Evolutionary conservation across 2,113 vertebrate genomes (phyloP).

Genomic region (Microtus pennsylvanicus): DNA sequence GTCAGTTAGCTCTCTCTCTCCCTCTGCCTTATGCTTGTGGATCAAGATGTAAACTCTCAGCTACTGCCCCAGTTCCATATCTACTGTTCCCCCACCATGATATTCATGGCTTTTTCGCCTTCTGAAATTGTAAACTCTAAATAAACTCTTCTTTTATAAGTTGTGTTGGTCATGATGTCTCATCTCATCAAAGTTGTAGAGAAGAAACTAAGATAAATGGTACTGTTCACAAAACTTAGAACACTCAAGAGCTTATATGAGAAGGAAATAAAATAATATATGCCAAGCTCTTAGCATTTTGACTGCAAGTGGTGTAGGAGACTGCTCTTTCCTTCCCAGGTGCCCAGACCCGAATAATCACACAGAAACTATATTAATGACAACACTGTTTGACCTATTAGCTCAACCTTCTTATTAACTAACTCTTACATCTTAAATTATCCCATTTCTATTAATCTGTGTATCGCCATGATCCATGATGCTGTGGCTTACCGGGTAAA

Average conservation of each 20-base stretch:
- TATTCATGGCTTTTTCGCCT: neutral
- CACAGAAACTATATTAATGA: too few relatives aligned
- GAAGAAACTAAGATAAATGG: neutral
- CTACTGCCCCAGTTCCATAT: neutral
- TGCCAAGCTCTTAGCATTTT: neutral
- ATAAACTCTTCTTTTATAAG: neutral
- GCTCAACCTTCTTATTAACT: too few relatives aligned
- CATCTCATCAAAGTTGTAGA: neutral
- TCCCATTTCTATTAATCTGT: too few relatives aligned
- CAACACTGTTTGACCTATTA: too few relatives aligned
- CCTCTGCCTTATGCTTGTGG: neutral
- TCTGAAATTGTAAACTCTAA: conserved; percentile 10
- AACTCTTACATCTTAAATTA: too few relatives aligned
- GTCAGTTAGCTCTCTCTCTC: neutral
- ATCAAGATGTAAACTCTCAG: neutral
- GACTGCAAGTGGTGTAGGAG: too few relatives aligned
- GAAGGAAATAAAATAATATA: neutral
- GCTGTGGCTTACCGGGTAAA: too few relatives aligned
- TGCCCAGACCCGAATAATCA: too few relatives aligned
- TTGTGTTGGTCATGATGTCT: neutral
- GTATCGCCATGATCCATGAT: too few relatives aligned
- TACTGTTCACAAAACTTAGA: neutral
- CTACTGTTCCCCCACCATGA: neutral
- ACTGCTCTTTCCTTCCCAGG: too few relatives aligned
- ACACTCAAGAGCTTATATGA: neutral